Percentiles rank a stretch among this genome's conserved stretches.
Evolutionary conservation across 2,113 vertebrate species (phyloP).

Genomic region (Menura novaehollandiae): DNA sequence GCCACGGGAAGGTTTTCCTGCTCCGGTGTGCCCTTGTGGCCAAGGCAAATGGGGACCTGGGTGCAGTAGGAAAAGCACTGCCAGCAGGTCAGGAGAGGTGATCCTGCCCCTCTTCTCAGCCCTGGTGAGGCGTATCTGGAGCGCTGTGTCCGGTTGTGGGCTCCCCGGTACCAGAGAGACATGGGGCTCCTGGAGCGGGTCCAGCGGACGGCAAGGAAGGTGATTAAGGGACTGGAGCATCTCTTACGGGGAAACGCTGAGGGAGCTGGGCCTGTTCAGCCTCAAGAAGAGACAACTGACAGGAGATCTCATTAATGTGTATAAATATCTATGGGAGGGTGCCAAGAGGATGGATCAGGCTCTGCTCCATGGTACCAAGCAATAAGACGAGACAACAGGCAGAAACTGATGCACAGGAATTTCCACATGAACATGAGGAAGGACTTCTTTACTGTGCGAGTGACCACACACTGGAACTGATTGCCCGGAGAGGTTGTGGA

Average conservation of each 20-base stretch:
- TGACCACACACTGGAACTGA: too few relatives aligned
- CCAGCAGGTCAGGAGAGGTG: neutral
- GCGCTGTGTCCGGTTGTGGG: neutral
- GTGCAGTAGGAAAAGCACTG: accelerated
- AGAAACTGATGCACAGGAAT: neutral
- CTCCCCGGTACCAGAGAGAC: neutral
- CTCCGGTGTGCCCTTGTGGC: accelerated
- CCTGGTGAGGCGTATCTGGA: neutral
- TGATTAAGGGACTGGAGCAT: neutral
- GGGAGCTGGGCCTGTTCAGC: neutral
- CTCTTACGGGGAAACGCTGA: neutral
- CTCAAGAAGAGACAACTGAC: too few relatives aligned
- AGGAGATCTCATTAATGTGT: neutral
- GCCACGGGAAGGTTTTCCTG: accelerated
- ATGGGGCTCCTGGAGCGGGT: neutral
- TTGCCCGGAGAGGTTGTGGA: neutral
- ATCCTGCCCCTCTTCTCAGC: neutral
- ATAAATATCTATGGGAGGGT: too few relatives aligned
- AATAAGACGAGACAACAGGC: neutral
- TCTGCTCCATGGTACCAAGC: neutral
- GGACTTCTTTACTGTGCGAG: neutral
- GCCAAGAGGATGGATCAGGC: neutral
- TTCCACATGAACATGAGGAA: neutral
- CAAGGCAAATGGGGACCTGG: accelerated
- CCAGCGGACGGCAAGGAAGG: too few relatives aligned